Conservation (phyloP, 64 coral and sea anemone species). For the Porites lutea region DNA sequence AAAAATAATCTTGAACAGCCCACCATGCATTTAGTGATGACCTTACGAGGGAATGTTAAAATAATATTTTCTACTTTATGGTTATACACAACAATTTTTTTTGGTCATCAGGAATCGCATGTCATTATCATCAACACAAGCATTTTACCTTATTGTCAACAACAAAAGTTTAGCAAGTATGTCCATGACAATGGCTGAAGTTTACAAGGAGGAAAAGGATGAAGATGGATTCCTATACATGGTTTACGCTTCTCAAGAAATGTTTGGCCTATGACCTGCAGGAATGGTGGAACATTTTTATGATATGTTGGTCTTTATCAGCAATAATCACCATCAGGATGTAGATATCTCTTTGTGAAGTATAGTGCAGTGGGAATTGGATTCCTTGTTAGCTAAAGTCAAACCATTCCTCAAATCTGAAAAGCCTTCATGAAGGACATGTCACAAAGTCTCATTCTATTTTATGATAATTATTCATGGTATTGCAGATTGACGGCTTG, state of each 20-base stretch:
- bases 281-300: background rate
- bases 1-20: no score
- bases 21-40: no score
- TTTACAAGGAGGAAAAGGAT: constrained; percentile 99
- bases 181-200: constrained; percentile 96
- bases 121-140: constrained; percentile 95
- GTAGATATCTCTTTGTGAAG: background rate
- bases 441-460: background rate
- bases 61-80: no score
- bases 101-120: constrained; percentile 91
- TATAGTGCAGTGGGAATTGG: background rate
- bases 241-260: constrained; percentile 99
- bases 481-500: no score
- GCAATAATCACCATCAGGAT: background rate
- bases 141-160: constrained; percentile 99
- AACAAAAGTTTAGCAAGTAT: constrained; percentile 99
- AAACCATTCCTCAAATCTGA: background rate
- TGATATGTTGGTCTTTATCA: background rate
- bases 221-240: constrained; percentile 99
- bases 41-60: no score
- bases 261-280: constrained; percentile 86
- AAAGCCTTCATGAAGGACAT: background rate
- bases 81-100: background rate
- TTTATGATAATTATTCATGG: no score
- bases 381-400: background rate